Evolutionary conservation across 2,113 vertebrate species (phyloP).

Genomic region (Setophaga petechia): DNA sequence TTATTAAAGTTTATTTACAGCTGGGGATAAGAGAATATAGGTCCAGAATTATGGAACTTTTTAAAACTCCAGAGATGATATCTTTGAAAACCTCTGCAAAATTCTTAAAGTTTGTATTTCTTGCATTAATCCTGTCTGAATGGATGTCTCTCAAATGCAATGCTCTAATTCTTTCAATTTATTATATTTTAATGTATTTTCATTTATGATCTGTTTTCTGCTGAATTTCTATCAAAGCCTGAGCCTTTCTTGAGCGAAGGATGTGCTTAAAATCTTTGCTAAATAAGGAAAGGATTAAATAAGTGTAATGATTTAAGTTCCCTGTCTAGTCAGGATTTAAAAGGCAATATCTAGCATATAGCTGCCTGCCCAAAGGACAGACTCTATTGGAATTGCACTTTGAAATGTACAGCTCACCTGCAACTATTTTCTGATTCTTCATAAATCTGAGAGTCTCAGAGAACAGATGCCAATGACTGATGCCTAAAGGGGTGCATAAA

Average conservation of each 20-base stretch:
- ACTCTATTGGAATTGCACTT: background rate
- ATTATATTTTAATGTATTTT: slow-evolving; percentile 25
- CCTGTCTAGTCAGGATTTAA: background rate
- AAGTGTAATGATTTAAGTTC: slow-evolving; percentile 28
- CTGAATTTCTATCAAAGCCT: background rate
- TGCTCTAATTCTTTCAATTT: slow-evolving; percentile 44
- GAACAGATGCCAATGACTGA: background rate
- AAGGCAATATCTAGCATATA: background rate
- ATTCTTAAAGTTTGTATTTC: slow-evolving; percentile 49
- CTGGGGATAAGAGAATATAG: slow-evolving; percentile 55
- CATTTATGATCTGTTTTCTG: background rate
- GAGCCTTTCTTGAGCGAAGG: background rate
- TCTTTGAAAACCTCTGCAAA: slow-evolving; percentile 63
- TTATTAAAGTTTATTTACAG: slow-evolving; percentile 73
- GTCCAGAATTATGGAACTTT: slow-evolving; percentile 56
- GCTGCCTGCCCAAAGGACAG: background rate
- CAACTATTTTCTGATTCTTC: background rate
- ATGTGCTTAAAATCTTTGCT: background rate
- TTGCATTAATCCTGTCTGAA: slow-evolving; percentile 50
- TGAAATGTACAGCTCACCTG: background rate
- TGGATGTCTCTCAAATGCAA: slow-evolving; percentile 30
- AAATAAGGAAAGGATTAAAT: slow-evolving; percentile 10
- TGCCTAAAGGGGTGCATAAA: background rate
- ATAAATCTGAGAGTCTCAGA: background rate
- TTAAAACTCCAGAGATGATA: slow-evolving; percentile 65